Evolutionary conservation across 2,113 vertebrate species (phyloP).

Genomic region (Reinhardtius hippoglossoides): DNA sequence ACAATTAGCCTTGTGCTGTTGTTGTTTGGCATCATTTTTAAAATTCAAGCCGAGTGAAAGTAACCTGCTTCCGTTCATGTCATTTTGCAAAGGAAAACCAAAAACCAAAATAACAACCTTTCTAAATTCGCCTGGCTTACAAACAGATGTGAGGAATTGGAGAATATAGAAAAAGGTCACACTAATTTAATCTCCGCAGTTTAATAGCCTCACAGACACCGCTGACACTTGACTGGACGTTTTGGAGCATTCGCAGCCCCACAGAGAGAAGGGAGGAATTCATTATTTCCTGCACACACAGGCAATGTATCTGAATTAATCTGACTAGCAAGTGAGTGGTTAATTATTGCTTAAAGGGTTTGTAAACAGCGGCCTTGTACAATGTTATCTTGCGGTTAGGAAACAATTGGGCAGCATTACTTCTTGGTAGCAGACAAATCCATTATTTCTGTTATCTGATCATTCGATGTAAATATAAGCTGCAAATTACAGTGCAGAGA

Average conservation of each 20-base stretch:
- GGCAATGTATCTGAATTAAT: constrained; percentile 37
- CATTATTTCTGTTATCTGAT: constrained; percentile 33
- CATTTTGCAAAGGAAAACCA: not conserved
- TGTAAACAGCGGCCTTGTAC: constrained; percentile 31
- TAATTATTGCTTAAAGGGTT: constrained; percentile 46
- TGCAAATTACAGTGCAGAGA: constrained; percentile 23
- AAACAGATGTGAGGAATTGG: constrained; percentile 54
- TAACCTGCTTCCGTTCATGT: not conserved
- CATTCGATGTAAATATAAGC: constrained; percentile 35
- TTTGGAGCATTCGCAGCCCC: constrained; percentile 22
- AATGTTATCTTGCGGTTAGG: constrained; percentile 24
- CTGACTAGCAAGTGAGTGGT: constrained; percentile 48
- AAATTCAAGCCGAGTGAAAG: not conserved
- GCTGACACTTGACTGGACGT: constrained; percentile 54
- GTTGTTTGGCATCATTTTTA: not conserved
- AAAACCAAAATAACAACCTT: constrained; percentile 43
- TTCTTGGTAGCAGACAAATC: constrained; percentile 9
- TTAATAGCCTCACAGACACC: constrained; percentile 63
- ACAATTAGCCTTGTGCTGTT: constrained; percentile 9
- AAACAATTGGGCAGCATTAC: constrained; percentile 18
- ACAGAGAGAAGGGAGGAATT: constrained; percentile 43
- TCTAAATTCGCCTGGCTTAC: constrained; percentile 40
- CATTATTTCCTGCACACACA: constrained; percentile 44
- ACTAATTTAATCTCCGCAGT: constrained; percentile 68
- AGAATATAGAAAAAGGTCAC: constrained; percentile 71